Conservation (phyloP, 2,797 vertebrate species). For the Peromyscus attwateri region DNA sequence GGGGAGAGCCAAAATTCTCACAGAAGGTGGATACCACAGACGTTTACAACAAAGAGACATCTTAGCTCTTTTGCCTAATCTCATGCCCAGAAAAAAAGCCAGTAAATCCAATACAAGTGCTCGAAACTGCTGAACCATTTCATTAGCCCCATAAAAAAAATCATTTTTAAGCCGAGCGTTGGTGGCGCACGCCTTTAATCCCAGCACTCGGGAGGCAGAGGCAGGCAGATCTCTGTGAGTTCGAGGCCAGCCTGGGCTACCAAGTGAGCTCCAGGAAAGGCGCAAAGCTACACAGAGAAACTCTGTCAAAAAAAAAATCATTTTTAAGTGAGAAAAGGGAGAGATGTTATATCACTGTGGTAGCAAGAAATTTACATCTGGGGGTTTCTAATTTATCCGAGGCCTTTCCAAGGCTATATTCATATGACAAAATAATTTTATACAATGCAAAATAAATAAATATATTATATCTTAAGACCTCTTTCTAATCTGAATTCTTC, state of each 20-base stretch:
- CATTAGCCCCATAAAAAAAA: background rate
- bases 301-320: slow-evolving; percentile 1
- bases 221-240: no score
- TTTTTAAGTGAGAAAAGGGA: slow-evolving; percentile 1
- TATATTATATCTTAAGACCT: background rate
- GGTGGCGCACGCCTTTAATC: no score
- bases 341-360: background rate
- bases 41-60: background rate
- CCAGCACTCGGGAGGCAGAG: no score
- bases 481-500: background rate
- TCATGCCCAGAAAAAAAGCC: background rate
- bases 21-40: background rate
- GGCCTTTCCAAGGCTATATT: background rate
- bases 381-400: background rate
- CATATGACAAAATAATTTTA: background rate
- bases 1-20: background rate
- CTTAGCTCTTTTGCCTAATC: background rate
- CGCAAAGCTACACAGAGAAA: no score
- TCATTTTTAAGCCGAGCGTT: slow-evolving; percentile 13
- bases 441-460: background rate
- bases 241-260: no score
- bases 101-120: background rate
- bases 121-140: background rate
- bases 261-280: no score
- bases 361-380: background rate